These are phyloP conservation scores for Oeneis ivallda DNA, from an alignment of 2,888 invertebrate genomes.

Conservation along the genomic window DNA sequence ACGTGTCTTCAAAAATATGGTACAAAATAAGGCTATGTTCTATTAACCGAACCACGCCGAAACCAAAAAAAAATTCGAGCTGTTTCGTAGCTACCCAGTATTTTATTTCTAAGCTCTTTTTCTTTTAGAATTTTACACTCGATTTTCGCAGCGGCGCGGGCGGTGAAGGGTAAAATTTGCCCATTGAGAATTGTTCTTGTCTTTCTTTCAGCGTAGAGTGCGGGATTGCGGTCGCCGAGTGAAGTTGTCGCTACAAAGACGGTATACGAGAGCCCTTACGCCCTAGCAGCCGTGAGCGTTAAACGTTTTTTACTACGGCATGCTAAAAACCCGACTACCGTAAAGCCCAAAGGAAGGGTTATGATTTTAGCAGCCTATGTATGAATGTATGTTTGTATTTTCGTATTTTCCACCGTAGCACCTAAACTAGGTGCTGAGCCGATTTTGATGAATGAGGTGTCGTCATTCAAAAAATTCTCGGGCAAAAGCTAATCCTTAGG, in stretches of 20 bases:
- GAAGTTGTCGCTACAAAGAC: background rate
- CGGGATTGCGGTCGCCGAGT: slow-evolving; percentile 4
- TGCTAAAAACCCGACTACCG: background rate
- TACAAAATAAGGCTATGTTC: too few relatives aligned
- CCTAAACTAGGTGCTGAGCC: background rate
- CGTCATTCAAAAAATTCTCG: too few relatives aligned
- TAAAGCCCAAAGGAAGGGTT: background rate
- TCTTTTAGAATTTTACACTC: background rate
- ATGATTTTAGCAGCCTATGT: background rate
- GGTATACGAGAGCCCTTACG: background rate
- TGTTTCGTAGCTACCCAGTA: background rate
- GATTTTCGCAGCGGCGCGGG: background rate
- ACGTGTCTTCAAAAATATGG: too few relatives aligned
- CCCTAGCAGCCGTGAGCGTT: background rate
- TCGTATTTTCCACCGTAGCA: background rate
- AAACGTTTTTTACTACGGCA: slow-evolving; percentile 4
- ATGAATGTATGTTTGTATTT: background rate
- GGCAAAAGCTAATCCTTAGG: too few relatives aligned
- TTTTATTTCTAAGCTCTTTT: too few relatives aligned
- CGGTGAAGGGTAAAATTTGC: background rate
- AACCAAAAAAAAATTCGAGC: too few relatives aligned
- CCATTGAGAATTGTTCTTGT: slow-evolving; percentile 13
- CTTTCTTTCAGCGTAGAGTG: background rate
- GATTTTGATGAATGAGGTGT: background rate
- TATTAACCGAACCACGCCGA: too few relatives aligned